Evolutionary conservation across 2,797 vertebrate species (phyloP).

Genomic region (Neosilurus hyrtlii): DNA sequence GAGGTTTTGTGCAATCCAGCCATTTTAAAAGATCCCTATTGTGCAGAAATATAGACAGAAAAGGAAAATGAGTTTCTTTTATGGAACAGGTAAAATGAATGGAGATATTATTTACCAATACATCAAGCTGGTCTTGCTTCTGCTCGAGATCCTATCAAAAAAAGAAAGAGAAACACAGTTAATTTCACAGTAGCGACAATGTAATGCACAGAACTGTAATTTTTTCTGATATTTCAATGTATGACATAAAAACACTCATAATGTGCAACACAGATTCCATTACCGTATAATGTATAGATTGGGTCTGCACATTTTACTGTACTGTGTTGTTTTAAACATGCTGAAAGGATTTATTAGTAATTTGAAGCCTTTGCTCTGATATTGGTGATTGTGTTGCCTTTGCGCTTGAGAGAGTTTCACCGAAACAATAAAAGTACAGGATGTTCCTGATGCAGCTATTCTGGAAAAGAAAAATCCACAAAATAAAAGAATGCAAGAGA

Average conservation of each 20-base stretch:
- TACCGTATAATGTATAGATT: not conserved
- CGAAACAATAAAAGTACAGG: slow-evolving; percentile 43
- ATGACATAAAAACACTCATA: slow-evolving; percentile 3
- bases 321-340: not conserved
- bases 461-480: slow-evolving; percentile 50
- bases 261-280: not conserved
- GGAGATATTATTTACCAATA: slow-evolving; percentile 10
- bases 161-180: not conserved
- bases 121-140: slow-evolving; percentile 1
- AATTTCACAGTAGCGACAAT: slow-evolving; percentile 8
- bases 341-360: not conserved
- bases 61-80: slow-evolving; percentile 15
- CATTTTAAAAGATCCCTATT: not conserved
- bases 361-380: slow-evolving; percentile 41
- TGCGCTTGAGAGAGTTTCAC: slow-evolving; percentile 22
- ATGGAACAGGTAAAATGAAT: not conserved
- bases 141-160: slow-evolving; percentile 33
- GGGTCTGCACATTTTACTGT: not conserved
- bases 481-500: slow-evolving; percentile 31
- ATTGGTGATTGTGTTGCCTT: slow-evolving; percentile 33
- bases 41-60: slow-evolving; percentile 40
- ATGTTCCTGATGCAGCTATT: slow-evolving; percentile 26
- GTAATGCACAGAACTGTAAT: slow-evolving; percentile 13
- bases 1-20: slow-evolving; percentile 9
- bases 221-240: slow-evolving; percentile 16